phyloP scores from a whole-genome alignment of 2,113 vertebrate species.

The Indri indri region DNA sequence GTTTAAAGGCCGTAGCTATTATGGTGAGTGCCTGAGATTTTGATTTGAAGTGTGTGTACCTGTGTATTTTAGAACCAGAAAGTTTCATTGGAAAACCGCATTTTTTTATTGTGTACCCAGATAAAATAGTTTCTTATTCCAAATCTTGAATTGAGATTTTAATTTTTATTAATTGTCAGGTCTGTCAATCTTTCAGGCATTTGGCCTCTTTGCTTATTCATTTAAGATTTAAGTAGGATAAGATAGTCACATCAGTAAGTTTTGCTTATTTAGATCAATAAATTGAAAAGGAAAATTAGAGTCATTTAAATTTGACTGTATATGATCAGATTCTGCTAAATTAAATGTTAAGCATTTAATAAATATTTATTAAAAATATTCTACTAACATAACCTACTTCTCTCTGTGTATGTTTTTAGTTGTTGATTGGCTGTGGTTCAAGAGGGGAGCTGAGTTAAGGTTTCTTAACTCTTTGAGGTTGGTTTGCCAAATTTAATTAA shows the following conservation, averaged over 20 bases:
- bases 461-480: slow-evolving; percentile 15
- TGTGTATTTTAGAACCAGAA: slow-evolving; percentile 62
- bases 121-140: slow-evolving; percentile 35
- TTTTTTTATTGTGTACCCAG: neutral
- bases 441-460: neutral
- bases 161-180: slow-evolving; percentile 50
- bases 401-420: neutral
- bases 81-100: neutral
- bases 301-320: slow-evolving; percentile 2
- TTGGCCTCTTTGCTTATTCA: slow-evolving; percentile 35
- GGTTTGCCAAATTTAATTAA: neutral
- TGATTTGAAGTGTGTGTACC: slow-evolving; percentile 60
- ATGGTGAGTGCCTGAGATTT: slow-evolving; percentile 65
- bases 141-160: slow-evolving; percentile 47
- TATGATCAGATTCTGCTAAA: slow-evolving; percentile 11
- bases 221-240: slow-evolving; percentile 41
- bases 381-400: neutral
- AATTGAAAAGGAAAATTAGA: slow-evolving; percentile 22
- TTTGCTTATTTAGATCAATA: slow-evolving; percentile 27
- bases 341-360: neutral
- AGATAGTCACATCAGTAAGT: neutral
- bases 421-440: neutral
- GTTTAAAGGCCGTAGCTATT: slow-evolving; percentile 62
- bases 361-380: slow-evolving; percentile 18
- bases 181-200: neutral